A percentile compares a stretch with the other conserved stretches of the same genome.
phyloP scores from a whole-genome alignment of 2,797 vertebrate species.

The Melanotaenia maccullochi region DNA sequence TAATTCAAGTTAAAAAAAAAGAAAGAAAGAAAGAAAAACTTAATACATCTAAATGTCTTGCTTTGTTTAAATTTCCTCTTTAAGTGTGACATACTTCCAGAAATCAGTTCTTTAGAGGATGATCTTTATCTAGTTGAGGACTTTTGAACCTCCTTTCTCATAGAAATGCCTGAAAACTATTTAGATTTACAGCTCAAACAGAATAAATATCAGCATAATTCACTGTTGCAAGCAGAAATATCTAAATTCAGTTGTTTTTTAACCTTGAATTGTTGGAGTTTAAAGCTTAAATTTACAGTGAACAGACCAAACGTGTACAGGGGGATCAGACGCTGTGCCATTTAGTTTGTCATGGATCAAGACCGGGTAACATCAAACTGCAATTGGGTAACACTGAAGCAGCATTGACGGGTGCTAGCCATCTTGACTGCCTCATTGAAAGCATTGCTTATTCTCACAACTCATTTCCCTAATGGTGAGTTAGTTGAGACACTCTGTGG shows the following conservation, averaged over 20 bases:
- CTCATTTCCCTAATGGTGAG: constrained; percentile 69
- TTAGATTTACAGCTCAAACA: neutral
- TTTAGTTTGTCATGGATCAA: neutral
- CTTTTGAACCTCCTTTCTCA: no score
- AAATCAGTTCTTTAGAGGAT: neutral
- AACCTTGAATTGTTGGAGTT: neutral
- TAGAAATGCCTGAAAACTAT: neutral
- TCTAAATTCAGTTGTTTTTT: neutral
- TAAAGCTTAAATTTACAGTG: constrained; percentile 2
- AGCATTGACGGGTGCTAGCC: constrained; percentile 26
- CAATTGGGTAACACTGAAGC: constrained; percentile 26
- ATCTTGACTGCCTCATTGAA: constrained; percentile 50
- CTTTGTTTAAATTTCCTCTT: neutral
- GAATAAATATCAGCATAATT: neutral
- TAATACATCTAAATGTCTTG: neutral
- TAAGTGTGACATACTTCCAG: neutral
- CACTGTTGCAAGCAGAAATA: neutral
- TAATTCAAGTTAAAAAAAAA: neutral
- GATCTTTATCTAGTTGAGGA: no score
- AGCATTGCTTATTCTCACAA: constrained; percentile 35
- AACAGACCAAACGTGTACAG: constrained; percentile 1
- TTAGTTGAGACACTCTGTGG: constrained; percentile 53
- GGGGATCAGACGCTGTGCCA: constrained; percentile 3
- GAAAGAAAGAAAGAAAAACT: neutral
- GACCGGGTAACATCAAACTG: constrained; percentile 17